Conservation (phyloP, 2,797 vertebrate genomes). For the Gadopsis bispinosus region DNA sequence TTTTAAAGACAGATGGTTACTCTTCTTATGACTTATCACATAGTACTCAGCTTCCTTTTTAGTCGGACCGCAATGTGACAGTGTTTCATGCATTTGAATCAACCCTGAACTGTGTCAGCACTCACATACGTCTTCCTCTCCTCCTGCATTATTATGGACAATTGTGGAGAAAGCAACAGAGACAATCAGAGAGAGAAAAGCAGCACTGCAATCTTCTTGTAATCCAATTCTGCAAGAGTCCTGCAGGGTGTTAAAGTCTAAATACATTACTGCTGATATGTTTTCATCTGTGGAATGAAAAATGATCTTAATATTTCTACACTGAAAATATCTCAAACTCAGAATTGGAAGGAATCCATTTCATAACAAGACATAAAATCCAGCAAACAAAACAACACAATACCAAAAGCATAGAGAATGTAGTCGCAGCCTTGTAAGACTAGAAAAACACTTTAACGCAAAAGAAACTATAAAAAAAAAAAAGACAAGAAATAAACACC, state of each 20-base stretch:
- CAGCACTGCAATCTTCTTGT: slow-evolving; percentile 40
- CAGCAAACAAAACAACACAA: slow-evolving; percentile 3
- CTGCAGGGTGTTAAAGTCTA: slow-evolving; percentile 26
- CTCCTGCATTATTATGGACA: slow-evolving; percentile 37
- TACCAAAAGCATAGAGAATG: neutral
- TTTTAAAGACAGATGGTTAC: slow-evolving; percentile 28
- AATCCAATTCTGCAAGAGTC: slow-evolving; percentile 39
- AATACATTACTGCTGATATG: slow-evolving; percentile 29
- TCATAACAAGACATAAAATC: slow-evolving; percentile 20
- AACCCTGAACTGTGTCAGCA: slow-evolving; percentile 27
- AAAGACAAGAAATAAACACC: slow-evolving; percentile 27
- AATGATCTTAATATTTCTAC: slow-evolving; percentile 32
- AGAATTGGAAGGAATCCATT: slow-evolving; percentile 25
- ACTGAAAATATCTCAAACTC: slow-evolving; percentile 1
- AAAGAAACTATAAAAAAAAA: slow-evolving; percentile 2
- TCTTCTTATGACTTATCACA: slow-evolving; percentile 20
- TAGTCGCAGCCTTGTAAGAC: neutral
- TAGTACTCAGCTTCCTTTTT: neutral
- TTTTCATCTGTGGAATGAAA: slow-evolving; percentile 21
- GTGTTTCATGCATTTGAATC: slow-evolving; percentile 22
- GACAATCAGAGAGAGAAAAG: slow-evolving; percentile 5
- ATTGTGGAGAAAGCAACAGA: slow-evolving; percentile 27
- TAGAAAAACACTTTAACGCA: slow-evolving; percentile 16
- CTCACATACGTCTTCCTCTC: slow-evolving; percentile 20
- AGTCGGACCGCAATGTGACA: neutral